Evolutionary conservation across 2,797 vertebrate genomes (phyloP), one percentile per base, ranked within the genome.

Genomic region (Phylloscopus collybita): DNA sequence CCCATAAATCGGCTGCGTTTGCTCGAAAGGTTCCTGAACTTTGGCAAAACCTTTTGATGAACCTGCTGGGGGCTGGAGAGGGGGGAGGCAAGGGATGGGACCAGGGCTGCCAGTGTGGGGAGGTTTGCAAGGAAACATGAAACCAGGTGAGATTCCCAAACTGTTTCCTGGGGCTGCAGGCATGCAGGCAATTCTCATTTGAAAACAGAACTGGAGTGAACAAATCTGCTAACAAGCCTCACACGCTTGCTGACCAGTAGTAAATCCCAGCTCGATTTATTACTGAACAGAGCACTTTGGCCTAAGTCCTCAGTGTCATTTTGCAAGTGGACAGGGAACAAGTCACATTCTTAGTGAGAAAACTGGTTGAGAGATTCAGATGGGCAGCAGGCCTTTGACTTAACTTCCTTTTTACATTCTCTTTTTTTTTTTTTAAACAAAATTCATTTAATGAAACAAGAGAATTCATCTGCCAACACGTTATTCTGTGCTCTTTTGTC

Each of bases 401-500:
- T 90, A 89, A 88, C 29, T 70, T 60, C 3, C 65, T 26, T 76
- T 73, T 53, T 47, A 19, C 30, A 26, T 38, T 22, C 36, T 54
- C 42, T 60, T 38, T 38, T 38, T 38, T 38, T 70, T 30, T 26
- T 18, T 61, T 13, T 29, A 9, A 21, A 18, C 13, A 2, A 40
- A 70, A 12, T 38, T 89, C 40, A 50, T 91, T 92, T 81, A 96
- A 96, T 40, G 51, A 88, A 97, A 91, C 51, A 50, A 96, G 96
- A 94, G 92, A 97, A 98, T 97, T 97, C 96, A 97, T 98, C 96
- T 90, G 97, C 96, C 97, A 97, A 96, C 47, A 94, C 74, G 38
- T 94, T 97, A 97, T 97, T 92, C 97, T 97, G 93, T 94, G 82
- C 93, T 97, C 97, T 96, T 96, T 96, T 98, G 97, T 97, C 97